Conservation (phyloP, 1,140 invertebrate genomes). For the Odontomachus brunneus region DNA sequence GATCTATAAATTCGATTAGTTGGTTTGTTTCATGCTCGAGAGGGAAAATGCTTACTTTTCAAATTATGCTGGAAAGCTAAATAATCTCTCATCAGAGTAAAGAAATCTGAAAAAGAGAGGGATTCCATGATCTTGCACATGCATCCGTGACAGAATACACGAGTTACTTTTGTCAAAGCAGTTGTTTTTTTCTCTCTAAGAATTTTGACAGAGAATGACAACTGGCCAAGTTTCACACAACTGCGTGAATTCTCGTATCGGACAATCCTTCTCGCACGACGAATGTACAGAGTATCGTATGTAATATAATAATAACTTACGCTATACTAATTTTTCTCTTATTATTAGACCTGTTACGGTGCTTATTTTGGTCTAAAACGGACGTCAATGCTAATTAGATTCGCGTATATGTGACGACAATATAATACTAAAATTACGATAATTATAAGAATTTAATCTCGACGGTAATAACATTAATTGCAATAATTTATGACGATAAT, state of each 20-base stretch:
- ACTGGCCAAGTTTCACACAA: not conserved
- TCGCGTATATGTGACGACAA: not conserved
- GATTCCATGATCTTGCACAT: not conserved
- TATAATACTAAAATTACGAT: conserved; percentile 31
- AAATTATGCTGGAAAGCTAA: no score
- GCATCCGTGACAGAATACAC: not conserved
- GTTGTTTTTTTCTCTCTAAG: not conserved
- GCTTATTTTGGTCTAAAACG: conserved; percentile 14
- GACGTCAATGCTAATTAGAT: not conserved
- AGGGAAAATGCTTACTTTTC: no score
- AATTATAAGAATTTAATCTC: conserved; percentile 4
- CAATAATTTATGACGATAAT: conserved; percentile 36
- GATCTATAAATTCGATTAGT: no score
- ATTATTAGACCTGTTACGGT: not conserved
- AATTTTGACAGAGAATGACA: not conserved
- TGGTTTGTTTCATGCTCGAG: no score
- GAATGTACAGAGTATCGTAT: not conserved
- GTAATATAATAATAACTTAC: conserved; percentile 9
- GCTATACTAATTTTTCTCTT: not conserved
- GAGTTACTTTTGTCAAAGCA: not conserved
- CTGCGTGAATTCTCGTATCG: not conserved
- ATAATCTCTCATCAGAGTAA: not conserved
- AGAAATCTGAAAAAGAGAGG: not conserved
- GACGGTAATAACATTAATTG: not conserved
- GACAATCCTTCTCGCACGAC: not conserved